phyloP scores from a whole-genome alignment of 1,140 invertebrate genomes.

The Aphaenogaster ashmeadi region DNA sequence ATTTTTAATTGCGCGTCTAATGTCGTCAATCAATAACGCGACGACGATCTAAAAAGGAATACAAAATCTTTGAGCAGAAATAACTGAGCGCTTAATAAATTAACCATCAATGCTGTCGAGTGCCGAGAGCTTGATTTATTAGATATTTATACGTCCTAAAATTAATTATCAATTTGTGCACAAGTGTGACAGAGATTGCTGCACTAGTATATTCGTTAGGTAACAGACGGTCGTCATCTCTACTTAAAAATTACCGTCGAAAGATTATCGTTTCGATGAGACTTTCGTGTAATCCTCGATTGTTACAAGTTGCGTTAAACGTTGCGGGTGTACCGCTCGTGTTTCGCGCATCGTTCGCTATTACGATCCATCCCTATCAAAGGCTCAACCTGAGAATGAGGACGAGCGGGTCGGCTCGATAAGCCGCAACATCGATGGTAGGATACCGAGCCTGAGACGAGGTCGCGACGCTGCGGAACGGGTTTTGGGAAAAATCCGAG shows the following conservation, averaged over 20 bases:
- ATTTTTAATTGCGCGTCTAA: conserved; percentile 7
- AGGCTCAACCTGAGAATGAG: conserved; percentile 67
- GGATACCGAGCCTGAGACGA: conserved; percentile 60
- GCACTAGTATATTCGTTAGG: background rate
- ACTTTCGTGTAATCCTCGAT: background rate
- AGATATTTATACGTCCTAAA: background rate
- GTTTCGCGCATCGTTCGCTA: conserved; percentile 2
- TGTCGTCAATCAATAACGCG: conserved; percentile 5
- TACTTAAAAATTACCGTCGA: background rate
- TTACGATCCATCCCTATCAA: conserved; percentile 6
- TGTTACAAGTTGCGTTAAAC: background rate
- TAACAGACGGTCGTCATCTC: background rate
- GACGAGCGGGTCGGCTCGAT: conserved; percentile 49
- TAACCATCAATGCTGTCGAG: background rate
- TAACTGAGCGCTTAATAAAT: conserved; percentile 8
- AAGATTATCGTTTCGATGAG: conserved; percentile 26
- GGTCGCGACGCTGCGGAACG: conserved; percentile 76
- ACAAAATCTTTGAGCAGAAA: background rate
- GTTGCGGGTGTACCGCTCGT: background rate
- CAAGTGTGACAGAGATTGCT: background rate
- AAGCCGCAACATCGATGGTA: conserved; percentile 69
- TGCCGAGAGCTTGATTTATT: background rate
- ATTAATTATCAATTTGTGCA: background rate
- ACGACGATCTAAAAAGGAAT: background rate
- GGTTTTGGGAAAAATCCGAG: conserved; percentile 82